A percentile compares a stretch with the other conserved stretches of the same genome.
Evolutionary conservation across 1,140 invertebrate genomes (phyloP).

Genomic region (Pectinophora gossypiella): DNA sequence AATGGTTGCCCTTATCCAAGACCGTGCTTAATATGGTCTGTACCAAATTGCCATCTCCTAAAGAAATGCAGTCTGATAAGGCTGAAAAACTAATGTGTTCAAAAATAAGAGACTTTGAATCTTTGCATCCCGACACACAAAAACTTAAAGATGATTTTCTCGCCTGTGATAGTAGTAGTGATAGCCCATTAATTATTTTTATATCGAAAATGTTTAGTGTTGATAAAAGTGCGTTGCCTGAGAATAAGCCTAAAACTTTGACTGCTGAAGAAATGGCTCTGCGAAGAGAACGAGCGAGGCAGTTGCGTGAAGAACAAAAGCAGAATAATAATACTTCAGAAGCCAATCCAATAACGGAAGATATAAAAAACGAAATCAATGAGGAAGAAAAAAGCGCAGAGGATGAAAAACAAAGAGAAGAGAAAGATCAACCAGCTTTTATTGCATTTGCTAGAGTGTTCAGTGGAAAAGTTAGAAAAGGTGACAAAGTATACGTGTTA

Average conservation of each 20-base stretch:
- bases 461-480: constrained; percentile 89
- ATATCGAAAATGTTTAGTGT: constrained; percentile 97
- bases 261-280: constrained; percentile 85
- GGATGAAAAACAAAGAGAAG: constrained; percentile 50
- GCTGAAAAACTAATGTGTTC: constrained; percentile 85
- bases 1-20: constrained; percentile 92
- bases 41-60: constrained; percentile 87
- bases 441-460: constrained; percentile 96
- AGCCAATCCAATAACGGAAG: constrained; percentile 50
- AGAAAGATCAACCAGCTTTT: constrained; percentile 81
- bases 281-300: constrained; percentile 82
- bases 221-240: constrained; percentile 82
- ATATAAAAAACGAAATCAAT: constrained; percentile 4
- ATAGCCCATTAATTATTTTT: constrained; percentile 90
- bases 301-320: constrained; percentile 77
- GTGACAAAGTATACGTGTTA: constrained; percentile 89
- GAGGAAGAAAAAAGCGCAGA: constrained; percentile 37
- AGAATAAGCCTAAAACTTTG: constrained; percentile 83
- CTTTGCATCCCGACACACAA: constrained; percentile 82
- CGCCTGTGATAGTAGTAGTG: constrained; percentile 79
- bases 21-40: constrained; percentile 89
- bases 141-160: constrained; percentile 86
- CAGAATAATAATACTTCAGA: constrained; percentile 64
- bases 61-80: constrained; percentile 86
- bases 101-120: constrained; percentile 80